phyloP scores from a whole-genome alignment of 2,888 invertebrate genomes.

The Neoascia interrupta region DNA sequence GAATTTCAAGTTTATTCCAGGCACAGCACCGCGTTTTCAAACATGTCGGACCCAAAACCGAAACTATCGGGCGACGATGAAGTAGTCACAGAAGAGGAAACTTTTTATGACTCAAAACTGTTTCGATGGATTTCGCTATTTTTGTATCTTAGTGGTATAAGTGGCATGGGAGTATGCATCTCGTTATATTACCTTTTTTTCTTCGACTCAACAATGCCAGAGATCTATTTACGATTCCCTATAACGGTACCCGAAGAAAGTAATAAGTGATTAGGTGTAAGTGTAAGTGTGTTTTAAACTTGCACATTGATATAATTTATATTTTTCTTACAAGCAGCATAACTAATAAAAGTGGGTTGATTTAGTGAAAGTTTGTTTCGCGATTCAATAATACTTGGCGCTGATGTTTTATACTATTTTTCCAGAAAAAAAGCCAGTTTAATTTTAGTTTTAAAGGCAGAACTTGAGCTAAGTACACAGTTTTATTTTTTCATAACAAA shows the following conservation, averaged over 20 bases:
- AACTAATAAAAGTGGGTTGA: too few relatives aligned
- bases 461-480: too few relatives aligned
- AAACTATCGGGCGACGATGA: constrained; percentile 3
- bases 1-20: not conserved
- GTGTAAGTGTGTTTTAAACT: too few relatives aligned
- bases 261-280: too few relatives aligned
- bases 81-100: constrained; percentile 48
- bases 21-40: not conserved
- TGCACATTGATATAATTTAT: too few relatives aligned
- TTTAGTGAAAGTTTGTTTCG: too few relatives aligned
- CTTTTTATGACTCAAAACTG: constrained; percentile 75
- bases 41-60: constrained; percentile 27
- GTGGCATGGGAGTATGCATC: constrained; percentile 76
- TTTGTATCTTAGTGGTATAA: constrained; percentile 76
- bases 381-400: too few relatives aligned
- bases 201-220: constrained; percentile 78
- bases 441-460: too few relatives aligned
- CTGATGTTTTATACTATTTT: too few relatives aligned
- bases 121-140: constrained; percentile 76
- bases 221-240: constrained; percentile 76
- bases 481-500: too few relatives aligned
- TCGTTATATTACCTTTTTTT: constrained; percentile 77
- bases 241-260: constrained; percentile 70
- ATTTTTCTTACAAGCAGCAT: too few relatives aligned
- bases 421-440: too few relatives aligned